A percentile compares a stretch with the other conserved stretches of the same genome.
Conservation (phyloP, 2,113 vertebrate genomes). For the Hydrochoerus hydrochaeris region DNA sequence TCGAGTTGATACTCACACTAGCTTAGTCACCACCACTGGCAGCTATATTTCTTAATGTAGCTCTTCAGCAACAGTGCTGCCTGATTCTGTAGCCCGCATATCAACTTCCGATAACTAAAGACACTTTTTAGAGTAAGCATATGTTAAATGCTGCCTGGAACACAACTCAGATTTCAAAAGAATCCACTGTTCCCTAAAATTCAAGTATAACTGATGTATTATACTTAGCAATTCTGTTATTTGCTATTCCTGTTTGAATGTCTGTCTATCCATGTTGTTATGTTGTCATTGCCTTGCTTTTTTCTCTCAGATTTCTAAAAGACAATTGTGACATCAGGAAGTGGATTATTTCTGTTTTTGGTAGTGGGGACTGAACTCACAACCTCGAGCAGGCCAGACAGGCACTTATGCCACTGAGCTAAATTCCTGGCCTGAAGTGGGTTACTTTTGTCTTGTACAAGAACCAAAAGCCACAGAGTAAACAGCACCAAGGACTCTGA, state of each 20-base stretch:
- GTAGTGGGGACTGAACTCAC: no score
- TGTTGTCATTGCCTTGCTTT: not conserved
- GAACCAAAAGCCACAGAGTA: not conserved
- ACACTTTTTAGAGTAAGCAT: not conserved
- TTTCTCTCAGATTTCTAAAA: not conserved
- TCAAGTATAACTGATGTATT: not conserved
- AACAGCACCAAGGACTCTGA: not conserved
- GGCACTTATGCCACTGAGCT: no score
- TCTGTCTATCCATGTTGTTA: not conserved
- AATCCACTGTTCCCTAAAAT: not conserved
- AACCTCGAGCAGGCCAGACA: no score
- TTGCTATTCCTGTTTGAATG: not conserved
- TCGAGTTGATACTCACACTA: no score
- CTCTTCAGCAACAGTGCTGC: not conserved
- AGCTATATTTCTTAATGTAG: not conserved
- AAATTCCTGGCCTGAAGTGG: no score
- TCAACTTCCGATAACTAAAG: not conserved
- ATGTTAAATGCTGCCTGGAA: no score
- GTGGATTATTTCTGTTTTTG: not conserved
- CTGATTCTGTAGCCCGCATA: not conserved
- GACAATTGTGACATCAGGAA: not conserved
- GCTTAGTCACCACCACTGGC: not conserved
- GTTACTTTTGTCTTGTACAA: not conserved
- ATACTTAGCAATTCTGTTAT: not conserved
- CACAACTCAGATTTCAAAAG: not conserved